These are phyloP conservation scores for Leptobrachium leishanense DNA, from an alignment of 2,113 vertebrate genomes.

Conservation along the genomic window DNA sequence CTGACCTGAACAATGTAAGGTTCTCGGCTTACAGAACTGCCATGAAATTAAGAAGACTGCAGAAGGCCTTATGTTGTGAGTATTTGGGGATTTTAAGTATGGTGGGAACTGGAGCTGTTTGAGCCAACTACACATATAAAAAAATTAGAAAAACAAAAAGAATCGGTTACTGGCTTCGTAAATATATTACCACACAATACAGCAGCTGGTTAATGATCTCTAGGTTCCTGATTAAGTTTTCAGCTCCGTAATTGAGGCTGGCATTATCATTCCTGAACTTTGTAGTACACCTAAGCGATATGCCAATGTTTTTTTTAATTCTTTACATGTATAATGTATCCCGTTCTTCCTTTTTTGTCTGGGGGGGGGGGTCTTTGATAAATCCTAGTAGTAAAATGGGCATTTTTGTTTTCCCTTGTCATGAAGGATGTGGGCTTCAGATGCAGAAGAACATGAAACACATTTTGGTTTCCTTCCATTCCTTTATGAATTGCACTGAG, in stretches of 20 bases:
- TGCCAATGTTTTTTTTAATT: conserved; percentile 3
- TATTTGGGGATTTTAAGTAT: conserved; percentile 49
- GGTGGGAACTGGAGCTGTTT: too few species aligned
- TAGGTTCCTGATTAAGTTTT: conserved; percentile 40
- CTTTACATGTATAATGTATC: conserved; percentile 27
- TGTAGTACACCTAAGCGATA: conserved; percentile 35
- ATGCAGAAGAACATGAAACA: background rate
- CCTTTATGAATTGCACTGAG: too few species aligned
- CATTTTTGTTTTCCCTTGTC: background rate
- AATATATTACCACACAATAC: conserved; percentile 39
- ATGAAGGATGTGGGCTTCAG: background rate
- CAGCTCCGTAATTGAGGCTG: conserved; percentile 32
- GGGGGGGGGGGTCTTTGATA: background rate
- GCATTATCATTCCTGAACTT: conserved; percentile 42
- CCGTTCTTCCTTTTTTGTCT: conserved; percentile 19
- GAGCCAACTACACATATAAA: too few species aligned
- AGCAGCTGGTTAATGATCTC: conserved; percentile 46
- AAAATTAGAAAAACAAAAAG: background rate
- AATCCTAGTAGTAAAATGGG: background rate
- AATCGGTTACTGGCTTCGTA: conserved; percentile 19
- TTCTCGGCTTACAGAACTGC: conserved; percentile 97
- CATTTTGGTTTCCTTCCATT: background rate
- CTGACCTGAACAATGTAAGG: conserved; percentile 96
- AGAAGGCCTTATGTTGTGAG: conserved; percentile 98
- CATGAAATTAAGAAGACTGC: conserved; percentile 95